Conservation (phyloP, 2,888 invertebrate genomes). For the Abrostola tripartita region DNA sequence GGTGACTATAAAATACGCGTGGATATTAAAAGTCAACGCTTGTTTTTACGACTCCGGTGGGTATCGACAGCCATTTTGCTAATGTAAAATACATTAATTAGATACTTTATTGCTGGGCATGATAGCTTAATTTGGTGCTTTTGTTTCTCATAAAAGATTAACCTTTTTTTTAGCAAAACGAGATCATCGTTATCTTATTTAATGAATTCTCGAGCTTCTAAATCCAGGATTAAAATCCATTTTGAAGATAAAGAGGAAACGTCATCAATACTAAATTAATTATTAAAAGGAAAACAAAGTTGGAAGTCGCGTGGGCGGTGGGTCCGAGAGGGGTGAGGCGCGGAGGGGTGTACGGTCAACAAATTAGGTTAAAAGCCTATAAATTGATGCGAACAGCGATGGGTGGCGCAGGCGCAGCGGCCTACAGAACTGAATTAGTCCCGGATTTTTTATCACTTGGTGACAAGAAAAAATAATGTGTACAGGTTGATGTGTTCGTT, state of each 20-base stretch:
- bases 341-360: slow-evolving; percentile 70
- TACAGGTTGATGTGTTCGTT: slow-evolving; percentile 71
- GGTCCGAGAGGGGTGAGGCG: slow-evolving; percentile 46
- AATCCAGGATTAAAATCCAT: slow-evolving; percentile 71
- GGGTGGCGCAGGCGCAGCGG: slow-evolving; percentile 82
- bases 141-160: slow-evolving; percentile 65
- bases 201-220: slow-evolving; percentile 70
- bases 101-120: slow-evolving; percentile 76
- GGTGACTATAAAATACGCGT: slow-evolving; percentile 66
- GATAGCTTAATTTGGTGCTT: slow-evolving; percentile 81
- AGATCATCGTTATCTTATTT: slow-evolving; percentile 66
- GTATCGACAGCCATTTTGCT: slow-evolving; percentile 78
- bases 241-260: slow-evolving; percentile 67
- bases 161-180: slow-evolving; percentile 67
- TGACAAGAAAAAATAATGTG: slow-evolving; percentile 79
- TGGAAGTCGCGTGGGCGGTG: slow-evolving; percentile 70
- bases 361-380: slow-evolving; percentile 88
- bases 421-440: slow-evolving; percentile 83
- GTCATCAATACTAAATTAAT: slow-evolving; percentile 74
- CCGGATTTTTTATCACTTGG: slow-evolving; percentile 83
- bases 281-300: slow-evolving; percentile 68
- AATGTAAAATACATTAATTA: slow-evolving; percentile 83
- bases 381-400: slow-evolving; percentile 85
- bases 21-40: slow-evolving; percentile 78
- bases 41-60: slow-evolving; percentile 75